These are phyloP conservation scores for Eledona agricola DNA, from an alignment of 2,888 invertebrate genomes.

Conservation along the genomic window DNA sequence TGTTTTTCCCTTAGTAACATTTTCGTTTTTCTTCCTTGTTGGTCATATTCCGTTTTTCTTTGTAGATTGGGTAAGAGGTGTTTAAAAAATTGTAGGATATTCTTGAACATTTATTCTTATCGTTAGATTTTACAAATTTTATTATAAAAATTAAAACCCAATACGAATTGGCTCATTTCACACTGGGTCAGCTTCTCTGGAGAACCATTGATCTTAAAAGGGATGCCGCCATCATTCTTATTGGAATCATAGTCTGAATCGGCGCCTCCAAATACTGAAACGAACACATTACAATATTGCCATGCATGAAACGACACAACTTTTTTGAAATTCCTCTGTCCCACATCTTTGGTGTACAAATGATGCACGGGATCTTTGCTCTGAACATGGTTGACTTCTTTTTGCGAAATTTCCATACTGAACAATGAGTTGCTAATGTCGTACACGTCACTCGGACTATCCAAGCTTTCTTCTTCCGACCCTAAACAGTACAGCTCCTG, in stretches of 20 bases:
- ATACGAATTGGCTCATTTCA: not conserved
- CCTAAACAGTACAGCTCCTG: constrained; percentile 57
- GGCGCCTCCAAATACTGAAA: constrained; percentile 58
- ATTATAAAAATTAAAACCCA: no score
- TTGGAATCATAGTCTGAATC: constrained; percentile 57
- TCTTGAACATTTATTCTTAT: no score
- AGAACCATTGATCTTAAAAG: constrained; percentile 53
- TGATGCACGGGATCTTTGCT: constrained; percentile 42
- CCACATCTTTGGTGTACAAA: constrained; percentile 47
- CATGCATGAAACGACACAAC: constrained; percentile 36
- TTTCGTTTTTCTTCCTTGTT: no score
- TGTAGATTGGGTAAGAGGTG: no score
- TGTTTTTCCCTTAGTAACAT: no score
- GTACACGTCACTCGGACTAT: constrained; percentile 36
- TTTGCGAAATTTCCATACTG: constrained; percentile 47
- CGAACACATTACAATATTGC: constrained; percentile 19
- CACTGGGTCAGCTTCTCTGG: constrained; percentile 41
- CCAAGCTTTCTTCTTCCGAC: constrained; percentile 43
- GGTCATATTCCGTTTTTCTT: no score
- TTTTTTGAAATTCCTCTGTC: constrained; percentile 50
- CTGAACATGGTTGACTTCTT: constrained; percentile 36
- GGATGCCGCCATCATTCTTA: constrained; percentile 52
- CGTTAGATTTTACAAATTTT: no score
- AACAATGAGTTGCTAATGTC: constrained; percentile 47
- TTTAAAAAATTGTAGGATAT: no score